Evolutionary conservation across 2,797 vertebrate genomes (phyloP), one percentile per base, ranked within the genome.

Genomic region (Gorsachius magnificus): DNA sequence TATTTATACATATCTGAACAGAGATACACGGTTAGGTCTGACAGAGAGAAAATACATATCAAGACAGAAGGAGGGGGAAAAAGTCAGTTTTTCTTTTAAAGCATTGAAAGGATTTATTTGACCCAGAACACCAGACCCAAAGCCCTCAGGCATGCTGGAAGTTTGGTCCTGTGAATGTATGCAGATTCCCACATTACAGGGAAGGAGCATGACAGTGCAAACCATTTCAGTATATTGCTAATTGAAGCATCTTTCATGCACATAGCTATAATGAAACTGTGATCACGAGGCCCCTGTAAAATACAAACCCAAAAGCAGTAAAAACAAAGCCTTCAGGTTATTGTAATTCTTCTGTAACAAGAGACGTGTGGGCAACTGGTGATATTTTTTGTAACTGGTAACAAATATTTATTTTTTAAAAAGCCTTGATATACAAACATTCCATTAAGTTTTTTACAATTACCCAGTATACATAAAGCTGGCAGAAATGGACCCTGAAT

Each of bases 171-270:
- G 31, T 29, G 31, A 88, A 80, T 18, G 21, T 1, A 95, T 81
- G 72, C 38, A 89, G 45, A 93, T 76, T 83, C 76, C 82, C 71
- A 83, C 91, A 91, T 83, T 76, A 90, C 13, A 94, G 64, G 20
- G 46, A 72, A 69, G 0, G 13, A 88, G 51, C 43, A 71, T 9
- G 19, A 76, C 20, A 58, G 43, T 81, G 82, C 69, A 93, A 89
- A 69, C 25, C 5, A 4, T 83, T 93, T 90, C 83, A 80, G 66
- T 56, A 48, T 45, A 88, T 36, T 68, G 63, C 38, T 86, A 93
- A 91, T 61, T 66, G 76, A 87, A 82, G 83, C 31, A 50, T 82
- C 87, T 85, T 82, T 89, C 68, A 70, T 35, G 38, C 24, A 11
- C 10, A 54, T 14, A 77, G 46, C 65, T 84, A 20, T 19, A 79